Conservation (phyloP, 2,797 vertebrate species). For the Hozukius guyotensis region DNA sequence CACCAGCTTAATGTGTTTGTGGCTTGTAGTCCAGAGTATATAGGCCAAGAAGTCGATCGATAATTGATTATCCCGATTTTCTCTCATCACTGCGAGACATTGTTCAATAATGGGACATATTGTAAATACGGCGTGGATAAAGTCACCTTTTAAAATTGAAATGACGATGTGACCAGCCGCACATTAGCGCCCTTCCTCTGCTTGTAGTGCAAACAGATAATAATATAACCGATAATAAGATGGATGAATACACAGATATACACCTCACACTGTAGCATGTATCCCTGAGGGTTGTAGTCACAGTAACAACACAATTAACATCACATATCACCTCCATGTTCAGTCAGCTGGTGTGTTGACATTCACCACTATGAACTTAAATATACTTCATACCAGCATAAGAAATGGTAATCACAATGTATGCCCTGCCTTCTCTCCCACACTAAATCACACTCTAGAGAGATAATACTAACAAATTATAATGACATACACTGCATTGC, state of each 20-base stretch:
- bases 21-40: slow-evolving; percentile 50
- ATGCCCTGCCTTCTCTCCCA: neutral
- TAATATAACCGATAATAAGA: neutral
- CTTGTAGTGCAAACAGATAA: slow-evolving; percentile 1
- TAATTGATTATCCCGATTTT: slow-evolving; percentile 60
- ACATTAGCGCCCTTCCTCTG: slow-evolving; percentile 7
- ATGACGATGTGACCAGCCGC: slow-evolving; percentile 5
- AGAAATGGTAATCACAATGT: neutral
- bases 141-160: slow-evolving; percentile 43
- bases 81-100: slow-evolving; percentile 13
- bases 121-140: slow-evolving; percentile 36
- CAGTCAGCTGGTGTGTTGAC: neutral
- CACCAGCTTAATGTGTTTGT: slow-evolving; percentile 45
- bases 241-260: slow-evolving; percentile 16
- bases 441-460: neutral
- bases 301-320: slow-evolving; percentile 2
- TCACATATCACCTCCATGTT: slow-evolving; percentile 7
- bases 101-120: slow-evolving; percentile 47
- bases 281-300: slow-evolving; percentile 3
- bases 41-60: slow-evolving; percentile 33
- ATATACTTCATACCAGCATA: neutral
- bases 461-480: slow-evolving; percentile 9
- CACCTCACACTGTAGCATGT: neutral
- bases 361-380: neutral
- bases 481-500: neutral